Conservation (phyloP, 1,140 invertebrate genomes). For the Bathynomus jamesi region DNA sequence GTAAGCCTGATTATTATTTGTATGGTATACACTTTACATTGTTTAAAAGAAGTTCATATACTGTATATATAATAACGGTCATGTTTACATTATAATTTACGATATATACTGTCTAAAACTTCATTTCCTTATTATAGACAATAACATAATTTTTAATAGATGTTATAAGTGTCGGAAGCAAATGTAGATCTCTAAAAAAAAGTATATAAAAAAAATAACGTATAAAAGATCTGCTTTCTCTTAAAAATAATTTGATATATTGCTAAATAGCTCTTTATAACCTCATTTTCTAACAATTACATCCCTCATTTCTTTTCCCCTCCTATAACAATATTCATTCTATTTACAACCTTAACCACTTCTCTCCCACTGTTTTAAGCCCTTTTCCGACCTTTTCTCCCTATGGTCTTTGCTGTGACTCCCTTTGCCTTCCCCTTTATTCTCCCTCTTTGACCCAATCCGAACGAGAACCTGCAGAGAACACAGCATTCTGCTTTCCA, state of each 20-base stretch:
- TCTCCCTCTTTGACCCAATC: not conserved
- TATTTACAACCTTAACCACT: not conserved
- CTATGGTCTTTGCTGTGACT: not conserved
- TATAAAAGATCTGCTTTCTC: not conserved
- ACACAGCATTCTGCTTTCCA: not conserved
- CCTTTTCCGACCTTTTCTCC: not conserved
- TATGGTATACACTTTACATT: too few relatives aligned
- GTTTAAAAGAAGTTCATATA: too few relatives aligned
- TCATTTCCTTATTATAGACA: too few relatives aligned
- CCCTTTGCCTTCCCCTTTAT: not conserved
- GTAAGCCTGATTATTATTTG: too few relatives aligned
- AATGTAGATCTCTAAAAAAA: too few relatives aligned
- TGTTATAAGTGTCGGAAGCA: too few relatives aligned
- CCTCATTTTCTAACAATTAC: not conserved
- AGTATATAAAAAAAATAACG: too few relatives aligned
- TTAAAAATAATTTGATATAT: constrained; percentile 1
- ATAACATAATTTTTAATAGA: too few relatives aligned
- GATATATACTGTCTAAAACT: too few relatives aligned
- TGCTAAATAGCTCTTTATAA: not conserved
- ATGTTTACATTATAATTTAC: too few relatives aligned
- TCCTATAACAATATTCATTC: constrained; percentile 1
- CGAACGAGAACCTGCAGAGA: not conserved
- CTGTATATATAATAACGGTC: too few relatives aligned
- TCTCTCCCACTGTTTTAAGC: not conserved
- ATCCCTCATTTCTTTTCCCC: not conserved